Percentiles rank a stretch among this genome's conserved stretches.
phyloP scores from a whole-genome alignment of 2,888 invertebrate genomes.

The Incurvaria masculella region DNA sequence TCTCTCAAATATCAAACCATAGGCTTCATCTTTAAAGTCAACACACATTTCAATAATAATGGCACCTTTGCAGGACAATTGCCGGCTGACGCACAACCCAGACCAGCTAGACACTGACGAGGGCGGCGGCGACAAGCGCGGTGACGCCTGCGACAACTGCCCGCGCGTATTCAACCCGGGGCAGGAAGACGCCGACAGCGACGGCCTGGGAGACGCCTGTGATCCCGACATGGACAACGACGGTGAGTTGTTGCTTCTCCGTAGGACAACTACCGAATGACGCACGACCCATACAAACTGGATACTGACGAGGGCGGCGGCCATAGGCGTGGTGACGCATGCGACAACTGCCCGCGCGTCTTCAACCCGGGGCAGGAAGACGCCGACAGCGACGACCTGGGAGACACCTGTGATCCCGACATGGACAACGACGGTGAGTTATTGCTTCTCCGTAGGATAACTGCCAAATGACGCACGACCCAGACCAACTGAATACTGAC shows the following conservation, averaged over 20 bases:
- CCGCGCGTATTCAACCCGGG: slow-evolving; percentile 78
- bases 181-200: slow-evolving; percentile 83
- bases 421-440: slow-evolving; percentile 79
- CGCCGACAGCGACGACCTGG: slow-evolving; percentile 76
- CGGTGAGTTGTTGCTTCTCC: slow-evolving; percentile 30
- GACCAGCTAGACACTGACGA: slow-evolving; percentile 81
- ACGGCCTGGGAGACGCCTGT: slow-evolving; percentile 82
- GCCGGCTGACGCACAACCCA: slow-evolving; percentile 75
- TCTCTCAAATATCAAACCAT: no score
- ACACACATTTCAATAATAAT: no score
- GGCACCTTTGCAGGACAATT: slow-evolving; percentile 82
- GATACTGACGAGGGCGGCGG: slow-evolving; percentile 82
- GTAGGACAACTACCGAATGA: slow-evolving; percentile 81
- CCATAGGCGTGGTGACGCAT: slow-evolving; percentile 77
- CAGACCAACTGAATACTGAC: slow-evolving; percentile 85
- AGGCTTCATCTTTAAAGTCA: no score
- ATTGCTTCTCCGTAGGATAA: slow-evolving; percentile 54
- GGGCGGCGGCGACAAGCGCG: slow-evolving; percentile 73
- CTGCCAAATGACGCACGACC: slow-evolving; percentile 68
- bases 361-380: slow-evolving; percentile 88
- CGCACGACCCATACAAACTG: slow-evolving; percentile 75
- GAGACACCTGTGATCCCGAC: slow-evolving; percentile 87
- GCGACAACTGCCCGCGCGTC: slow-evolving; percentile 86
- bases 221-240: slow-evolving; percentile 93
- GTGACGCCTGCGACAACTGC: slow-evolving; percentile 92